Evolutionary conservation across 1,140 invertebrate species (phyloP).

Genomic region (Scaptomyza montana): DNA sequence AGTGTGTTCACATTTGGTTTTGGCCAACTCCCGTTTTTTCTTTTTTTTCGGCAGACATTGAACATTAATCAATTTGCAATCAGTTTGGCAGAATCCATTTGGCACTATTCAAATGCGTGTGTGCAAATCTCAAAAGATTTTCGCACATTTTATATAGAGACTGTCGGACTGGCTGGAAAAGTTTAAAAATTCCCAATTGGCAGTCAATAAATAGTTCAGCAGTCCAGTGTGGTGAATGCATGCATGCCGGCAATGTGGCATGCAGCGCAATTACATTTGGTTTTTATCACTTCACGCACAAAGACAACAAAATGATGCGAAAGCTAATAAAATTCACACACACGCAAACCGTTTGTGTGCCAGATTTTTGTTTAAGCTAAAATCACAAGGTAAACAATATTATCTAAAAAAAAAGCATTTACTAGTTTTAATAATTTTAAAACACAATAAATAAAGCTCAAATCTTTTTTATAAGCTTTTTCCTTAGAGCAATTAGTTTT

Average conservation of each 20-base stretch:
- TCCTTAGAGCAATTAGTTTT: background rate
- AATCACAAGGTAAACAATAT: too few species aligned
- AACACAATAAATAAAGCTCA: too few species aligned
- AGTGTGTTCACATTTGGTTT: constrained; percentile 19
- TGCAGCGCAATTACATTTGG: constrained; percentile 57
- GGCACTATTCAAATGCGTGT: background rate
- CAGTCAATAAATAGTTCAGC: background rate
- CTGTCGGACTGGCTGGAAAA: constrained; percentile 14
- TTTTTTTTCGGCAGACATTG: background rate
- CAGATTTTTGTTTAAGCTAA: constrained; percentile 12
- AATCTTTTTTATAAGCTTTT: too few species aligned
- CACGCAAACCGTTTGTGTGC: constrained; percentile 1
- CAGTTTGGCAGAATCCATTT: constrained; percentile 13
- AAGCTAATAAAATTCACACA: background rate
- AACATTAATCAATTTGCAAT: constrained; percentile 33
- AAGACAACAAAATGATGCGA: constrained; percentile 2
- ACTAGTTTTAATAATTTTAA: too few species aligned
- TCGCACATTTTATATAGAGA: too few species aligned
- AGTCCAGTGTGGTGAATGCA: background rate
- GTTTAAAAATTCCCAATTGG: constrained; percentile 2
- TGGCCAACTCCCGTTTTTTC: constrained; percentile 18
- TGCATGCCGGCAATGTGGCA: constrained; percentile 7
- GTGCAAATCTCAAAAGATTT: background rate
- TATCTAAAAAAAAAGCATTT: too few species aligned
- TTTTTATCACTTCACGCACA: constrained; percentile 60